Percentiles rank a stretch among this genome's conserved stretches.
Conservation (phyloP, 2,113 vertebrate species). For the Barbus barbus region DNA sequence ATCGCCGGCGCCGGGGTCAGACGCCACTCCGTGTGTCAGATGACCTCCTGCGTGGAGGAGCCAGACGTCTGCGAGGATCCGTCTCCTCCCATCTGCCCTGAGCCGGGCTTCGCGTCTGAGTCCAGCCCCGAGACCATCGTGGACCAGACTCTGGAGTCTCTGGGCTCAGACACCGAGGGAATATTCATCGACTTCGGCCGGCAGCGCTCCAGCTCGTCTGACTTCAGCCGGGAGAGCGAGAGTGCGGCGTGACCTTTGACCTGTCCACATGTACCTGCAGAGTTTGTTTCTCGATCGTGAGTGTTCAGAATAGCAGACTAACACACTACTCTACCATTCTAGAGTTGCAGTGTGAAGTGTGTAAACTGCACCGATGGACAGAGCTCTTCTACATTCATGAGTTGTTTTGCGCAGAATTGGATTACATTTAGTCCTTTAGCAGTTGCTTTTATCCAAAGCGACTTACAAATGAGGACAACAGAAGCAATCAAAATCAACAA, state of each 20-base stretch:
- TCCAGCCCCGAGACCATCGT: conserved; percentile 83
- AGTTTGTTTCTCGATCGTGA: not conserved
- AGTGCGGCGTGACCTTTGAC: conserved; percentile 48
- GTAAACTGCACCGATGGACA: too few relatives aligned
- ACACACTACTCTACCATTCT: too few relatives aligned
- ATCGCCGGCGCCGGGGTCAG: conserved; percentile 67
- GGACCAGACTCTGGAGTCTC: conserved; percentile 70
- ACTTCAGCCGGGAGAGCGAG: conserved; percentile 54
- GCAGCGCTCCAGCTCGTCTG: conserved; percentile 66
- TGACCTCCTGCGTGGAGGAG: conserved; percentile 87
- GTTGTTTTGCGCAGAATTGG: too few relatives aligned
- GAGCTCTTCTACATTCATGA: too few relatives aligned
- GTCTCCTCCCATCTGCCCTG: too few relatives aligned
- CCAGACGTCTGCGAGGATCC: conserved; percentile 42
- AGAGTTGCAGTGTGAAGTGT: too few relatives aligned
- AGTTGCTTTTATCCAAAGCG: too few relatives aligned
- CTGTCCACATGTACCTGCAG: not conserved
- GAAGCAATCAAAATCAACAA: too few relatives aligned
- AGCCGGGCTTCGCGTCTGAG: not conserved
- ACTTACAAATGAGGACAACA: too few relatives aligned
- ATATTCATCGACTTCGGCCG: conserved; percentile 90
- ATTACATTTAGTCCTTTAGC: too few relatives aligned
- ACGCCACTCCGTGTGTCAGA: conserved; percentile 90
- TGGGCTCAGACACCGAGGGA: conserved; percentile 85
- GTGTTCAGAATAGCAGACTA: too few relatives aligned